Conservation (phyloP, 2,888 invertebrate species). For the Cylloceria caligata region DNA sequence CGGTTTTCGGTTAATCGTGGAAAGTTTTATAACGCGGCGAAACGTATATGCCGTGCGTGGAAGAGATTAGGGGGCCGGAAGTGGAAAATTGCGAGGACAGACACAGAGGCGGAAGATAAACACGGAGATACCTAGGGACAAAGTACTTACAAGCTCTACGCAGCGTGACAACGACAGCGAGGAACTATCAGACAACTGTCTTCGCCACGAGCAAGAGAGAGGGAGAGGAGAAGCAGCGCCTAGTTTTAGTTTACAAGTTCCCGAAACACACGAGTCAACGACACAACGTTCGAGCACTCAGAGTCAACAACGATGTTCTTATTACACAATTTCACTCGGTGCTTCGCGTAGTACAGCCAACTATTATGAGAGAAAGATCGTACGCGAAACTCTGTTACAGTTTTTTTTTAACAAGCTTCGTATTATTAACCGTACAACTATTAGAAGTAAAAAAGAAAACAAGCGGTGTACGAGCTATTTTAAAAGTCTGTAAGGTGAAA, state of each 20-base stretch:
- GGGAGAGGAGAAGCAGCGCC: conserved; percentile 16
- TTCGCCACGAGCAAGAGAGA: conserved; percentile 32
- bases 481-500: conserved; percentile 3
- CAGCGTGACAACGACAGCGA: conserved; percentile 41
- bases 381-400: neutral
- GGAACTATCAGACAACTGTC: conserved; percentile 40
- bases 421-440: conserved; percentile 10
- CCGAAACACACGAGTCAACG: conserved; percentile 56
- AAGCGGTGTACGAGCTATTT: neutral
- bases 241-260: conserved; percentile 61
- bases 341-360: neutral
- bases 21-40: conserved; percentile 61
- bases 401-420: conserved; percentile 29
- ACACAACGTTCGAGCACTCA: conserved; percentile 16
- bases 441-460: neutral
- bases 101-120: conserved; percentile 1
- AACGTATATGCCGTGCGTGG: conserved; percentile 43
- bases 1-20: conserved; percentile 62
- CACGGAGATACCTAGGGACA: conserved; percentile 45
- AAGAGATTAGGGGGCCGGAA: conserved; percentile 10
- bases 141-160: conserved; percentile 61
- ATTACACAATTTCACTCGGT: conserved; percentile 41
- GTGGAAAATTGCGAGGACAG: conserved; percentile 16
- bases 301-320: conserved; percentile 55
- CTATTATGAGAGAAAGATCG: neutral